Percentiles rank a stretch among this genome's conserved stretches.
Conservation (phyloP, 2,797 vertebrate species). For the Buceros bicornis region DNA sequence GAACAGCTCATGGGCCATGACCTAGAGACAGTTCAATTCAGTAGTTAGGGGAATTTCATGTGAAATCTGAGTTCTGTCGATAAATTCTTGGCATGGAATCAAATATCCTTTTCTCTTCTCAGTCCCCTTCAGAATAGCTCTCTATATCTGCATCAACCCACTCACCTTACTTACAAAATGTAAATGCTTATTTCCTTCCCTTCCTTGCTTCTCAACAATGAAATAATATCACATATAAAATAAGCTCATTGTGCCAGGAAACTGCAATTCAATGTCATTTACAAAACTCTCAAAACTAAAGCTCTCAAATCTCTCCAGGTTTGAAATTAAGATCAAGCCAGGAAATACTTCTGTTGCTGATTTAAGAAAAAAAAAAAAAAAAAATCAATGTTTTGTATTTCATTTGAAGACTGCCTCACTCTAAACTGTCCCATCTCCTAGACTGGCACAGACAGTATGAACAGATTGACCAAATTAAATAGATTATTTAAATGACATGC, state of each 20-base stretch:
- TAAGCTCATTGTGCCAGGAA: not conserved
- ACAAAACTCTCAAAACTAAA: not conserved
- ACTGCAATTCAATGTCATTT: not conserved
- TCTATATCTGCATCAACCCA: not conserved
- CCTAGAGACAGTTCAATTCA: conserved; percentile 82
- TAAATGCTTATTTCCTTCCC: not conserved
- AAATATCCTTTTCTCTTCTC: not conserved
- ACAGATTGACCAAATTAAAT: not conserved
- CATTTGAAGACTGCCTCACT: not conserved
- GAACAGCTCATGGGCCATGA: conserved; percentile 85
- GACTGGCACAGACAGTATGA: not conserved
- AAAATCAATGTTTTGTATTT: not conserved
- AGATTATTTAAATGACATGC: not conserved
- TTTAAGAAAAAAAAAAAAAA: not conserved
- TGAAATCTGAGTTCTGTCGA: conserved; percentile 35
- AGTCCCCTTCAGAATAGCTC: not conserved
- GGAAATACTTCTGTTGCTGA: not conserved
- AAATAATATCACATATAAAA: not conserved
- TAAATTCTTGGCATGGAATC: conserved; percentile 28
- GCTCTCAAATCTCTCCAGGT: not conserved
- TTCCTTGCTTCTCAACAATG: not conserved
- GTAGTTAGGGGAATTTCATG: conserved; percentile 73
- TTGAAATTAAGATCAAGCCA: not conserved
- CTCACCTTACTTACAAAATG: not conserved
- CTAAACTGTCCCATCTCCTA: not conserved